Base-by-base conservation (phyloP, 53 echinoderm and acorn worm species). In the Zoroaster sp. region DNA sequence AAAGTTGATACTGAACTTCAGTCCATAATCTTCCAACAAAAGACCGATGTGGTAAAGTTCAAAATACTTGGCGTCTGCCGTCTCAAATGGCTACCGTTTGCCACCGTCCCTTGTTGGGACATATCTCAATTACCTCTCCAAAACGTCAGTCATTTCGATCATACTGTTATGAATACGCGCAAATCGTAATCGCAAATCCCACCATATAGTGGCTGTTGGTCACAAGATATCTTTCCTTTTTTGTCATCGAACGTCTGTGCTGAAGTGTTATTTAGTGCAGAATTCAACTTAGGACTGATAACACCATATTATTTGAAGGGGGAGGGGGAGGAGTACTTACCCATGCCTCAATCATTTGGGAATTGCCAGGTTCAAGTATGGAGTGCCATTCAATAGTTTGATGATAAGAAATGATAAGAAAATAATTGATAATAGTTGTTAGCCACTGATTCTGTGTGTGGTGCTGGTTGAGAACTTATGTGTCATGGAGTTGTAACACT, bases 1-100 rank as follows among this genome's bases (percentile, higher is more conserved):
- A 14, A 14, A 42, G 75, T 55, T 59, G 63, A 74, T 41, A 35
- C 45, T 41, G 59, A 55, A 78, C 78, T 78, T 59, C 55, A 55
- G 59, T 66, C 40, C 42, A 25, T 39, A 74, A 43, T 74, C 36
- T 8, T 40, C 38, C 42, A 55, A 82, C 9, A 82, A 25, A 49
- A 35, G 31, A 52, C 5, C 11, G 2, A 65, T 40, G 41, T 18
- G 68, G 40, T 28, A 15, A 44, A 82, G 82, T 82, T 82, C 82
- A 82, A 66, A 82, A 82, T 82, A 82, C 82, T 82, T 82, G 82
- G 82, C 82, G 82, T 44, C 82, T 82, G 68, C 15, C 66, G 66
- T 82, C 82, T 82, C 66, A 28, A 44, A 5, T 39, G 32, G 82
- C 82, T 82, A 82, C 82, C 36, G 82, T 82, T 82, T 67, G 82